Percentiles rank a stretch among this genome's conserved stretches.
These are phyloP conservation scores for Hirtodrosophila trivittata DNA, from an alignment of 2,888 invertebrate species.

Conservation along the genomic window DNA sequence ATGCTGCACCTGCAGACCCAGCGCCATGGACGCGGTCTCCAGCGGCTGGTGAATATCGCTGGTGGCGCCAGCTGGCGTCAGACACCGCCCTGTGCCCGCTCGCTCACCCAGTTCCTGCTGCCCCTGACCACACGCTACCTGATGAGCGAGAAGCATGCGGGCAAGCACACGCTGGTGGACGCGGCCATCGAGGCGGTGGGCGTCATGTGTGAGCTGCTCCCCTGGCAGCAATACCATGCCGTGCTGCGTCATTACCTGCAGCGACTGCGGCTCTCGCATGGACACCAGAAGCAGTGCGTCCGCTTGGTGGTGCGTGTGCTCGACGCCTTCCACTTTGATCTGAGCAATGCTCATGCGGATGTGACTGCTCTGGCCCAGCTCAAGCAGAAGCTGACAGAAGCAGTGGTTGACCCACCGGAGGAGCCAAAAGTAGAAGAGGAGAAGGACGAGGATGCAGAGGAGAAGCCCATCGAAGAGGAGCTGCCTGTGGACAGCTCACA, in stretches of 20 bases:
- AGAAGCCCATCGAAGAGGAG: conserved; percentile 22
- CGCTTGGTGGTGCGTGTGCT: conserved; percentile 90
- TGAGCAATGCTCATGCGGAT: conserved; percentile 86
- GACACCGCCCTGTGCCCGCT: conserved; percentile 87
- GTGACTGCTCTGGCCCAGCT: conserved; percentile 57
- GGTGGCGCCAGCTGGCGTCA: conserved; percentile 85
- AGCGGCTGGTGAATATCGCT: conserved; percentile 89
- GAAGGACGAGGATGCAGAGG: conserved; percentile 72
- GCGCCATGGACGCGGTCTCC: conserved; percentile 92
- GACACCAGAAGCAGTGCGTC: conserved; percentile 93
- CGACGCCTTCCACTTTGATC: conserved; percentile 96
- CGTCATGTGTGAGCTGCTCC: conserved; percentile 89
- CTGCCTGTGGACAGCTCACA: conserved; percentile 2
- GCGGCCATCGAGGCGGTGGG: conserved; percentile 93
- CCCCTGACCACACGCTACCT: conserved; percentile 93
- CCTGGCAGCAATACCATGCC: conserved; percentile 95
- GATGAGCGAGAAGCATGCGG: conserved; percentile 89
- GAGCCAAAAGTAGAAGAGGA: conserved; percentile 74
- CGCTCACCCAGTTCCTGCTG: conserved; percentile 92
- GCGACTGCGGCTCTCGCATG: conserved; percentile 88
- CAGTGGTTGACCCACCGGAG: conserved; percentile 63
- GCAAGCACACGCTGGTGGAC: conserved; percentile 92
- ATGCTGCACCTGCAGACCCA: conserved; percentile 94
- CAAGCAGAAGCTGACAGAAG: conserved; percentile 67
- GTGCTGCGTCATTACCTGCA: conserved; percentile 92